Evolutionary conservation across 2,113 vertebrate species (phyloP).

Genomic region (Brachirus orientalis): DNA sequence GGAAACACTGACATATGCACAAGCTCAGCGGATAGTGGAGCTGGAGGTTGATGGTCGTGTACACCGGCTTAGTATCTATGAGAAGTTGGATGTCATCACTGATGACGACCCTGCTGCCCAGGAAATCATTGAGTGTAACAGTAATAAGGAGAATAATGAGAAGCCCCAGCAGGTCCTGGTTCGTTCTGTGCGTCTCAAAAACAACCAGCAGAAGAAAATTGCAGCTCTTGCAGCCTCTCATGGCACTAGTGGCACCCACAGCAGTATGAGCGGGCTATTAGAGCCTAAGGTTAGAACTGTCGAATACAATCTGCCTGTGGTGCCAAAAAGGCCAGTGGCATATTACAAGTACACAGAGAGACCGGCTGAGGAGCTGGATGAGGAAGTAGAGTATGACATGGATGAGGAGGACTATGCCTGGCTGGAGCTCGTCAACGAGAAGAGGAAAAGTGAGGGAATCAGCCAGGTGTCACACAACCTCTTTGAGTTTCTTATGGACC

Average conservation of each 20-base stretch:
- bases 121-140: slow-evolving; percentile 97
- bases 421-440: slow-evolving; percentile 96
- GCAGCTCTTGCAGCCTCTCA: slow-evolving; percentile 82
- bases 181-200: slow-evolving; percentile 91
- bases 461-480: slow-evolving; percentile 94
- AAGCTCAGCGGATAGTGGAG: slow-evolving; percentile 98
- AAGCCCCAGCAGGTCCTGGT: slow-evolving; percentile 88
- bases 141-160: slow-evolving; percentile 97
- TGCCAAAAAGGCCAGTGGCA: slow-evolving; percentile 85
- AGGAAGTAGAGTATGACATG: slow-evolving; percentile 99
- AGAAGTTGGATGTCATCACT: slow-evolving; percentile 91
- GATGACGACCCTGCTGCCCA: slow-evolving; percentile 96
- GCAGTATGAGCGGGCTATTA: slow-evolving; percentile 73
- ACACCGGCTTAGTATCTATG: slow-evolving; percentile 95
- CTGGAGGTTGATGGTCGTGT: slow-evolving; percentile 96
- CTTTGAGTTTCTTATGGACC: slow-evolving; percentile 98
- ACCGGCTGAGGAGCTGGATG: slow-evolving; percentile 92
- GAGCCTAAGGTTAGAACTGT: slow-evolving; percentile 92
- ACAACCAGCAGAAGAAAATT: slow-evolving; percentile 91
- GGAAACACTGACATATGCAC: slow-evolving; percentile 95
- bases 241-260: slow-evolving; percentile 67
- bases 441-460: slow-evolving; percentile 89
- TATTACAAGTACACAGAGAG: slow-evolving; percentile 94
- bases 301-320: slow-evolving; percentile 94
- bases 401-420: slow-evolving; percentile 98